Percentiles rank a stretch among this genome's conserved stretches.
phyloP scores from a whole-genome alignment of 2,888 invertebrate genomes.

The Ennomos erosarius region DNA sequence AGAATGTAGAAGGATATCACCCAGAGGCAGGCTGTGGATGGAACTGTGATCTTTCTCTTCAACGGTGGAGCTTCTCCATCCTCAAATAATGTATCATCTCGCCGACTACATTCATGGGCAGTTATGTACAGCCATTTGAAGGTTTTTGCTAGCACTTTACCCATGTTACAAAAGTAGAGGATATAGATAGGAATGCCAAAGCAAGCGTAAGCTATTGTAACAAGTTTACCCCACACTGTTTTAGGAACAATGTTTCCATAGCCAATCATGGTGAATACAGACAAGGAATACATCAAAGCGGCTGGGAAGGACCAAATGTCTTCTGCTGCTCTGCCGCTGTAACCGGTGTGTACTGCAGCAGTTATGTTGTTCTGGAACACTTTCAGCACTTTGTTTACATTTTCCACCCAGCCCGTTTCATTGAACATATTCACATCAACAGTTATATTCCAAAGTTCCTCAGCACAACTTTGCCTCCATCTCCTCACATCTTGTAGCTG shows the following conservation, averaged over 20 bases:
- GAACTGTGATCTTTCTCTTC: constrained; percentile 91
- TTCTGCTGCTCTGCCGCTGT: constrained; percentile 88
- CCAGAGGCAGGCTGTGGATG: constrained; percentile 95
- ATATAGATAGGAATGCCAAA: constrained; percentile 95
- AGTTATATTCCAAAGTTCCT: constrained; percentile 89
- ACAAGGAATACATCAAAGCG: constrained; percentile 94
- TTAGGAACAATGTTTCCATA: constrained; percentile 95
- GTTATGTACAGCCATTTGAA: constrained; percentile 93
- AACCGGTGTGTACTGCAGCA: constrained; percentile 87
- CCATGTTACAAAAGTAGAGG: constrained; percentile 95
- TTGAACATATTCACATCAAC: constrained; percentile 89
- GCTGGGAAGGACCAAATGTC: constrained; percentile 95
- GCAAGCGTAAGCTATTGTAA: constrained; percentile 94
- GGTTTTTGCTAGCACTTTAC: constrained; percentile 92
- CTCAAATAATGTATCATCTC: constrained; percentile 75
- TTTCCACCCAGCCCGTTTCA: constrained; percentile 85
- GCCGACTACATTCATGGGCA: constrained; percentile 89
- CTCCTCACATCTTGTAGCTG: constrained; percentile 78
- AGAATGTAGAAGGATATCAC: constrained; percentile 93
- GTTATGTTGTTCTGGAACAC: constrained; percentile 89
- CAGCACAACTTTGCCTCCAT: constrained; percentile 85
- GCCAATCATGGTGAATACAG: constrained; percentile 96
- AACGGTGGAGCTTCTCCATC: constrained; percentile 80
- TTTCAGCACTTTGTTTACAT: constrained; percentile 86
- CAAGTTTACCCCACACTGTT: constrained; percentile 92